These are phyloP conservation scores for Apistogramma diplotaenia DNA, from an alignment of 2,113 vertebrate species.

Conservation along the genomic window DNA sequence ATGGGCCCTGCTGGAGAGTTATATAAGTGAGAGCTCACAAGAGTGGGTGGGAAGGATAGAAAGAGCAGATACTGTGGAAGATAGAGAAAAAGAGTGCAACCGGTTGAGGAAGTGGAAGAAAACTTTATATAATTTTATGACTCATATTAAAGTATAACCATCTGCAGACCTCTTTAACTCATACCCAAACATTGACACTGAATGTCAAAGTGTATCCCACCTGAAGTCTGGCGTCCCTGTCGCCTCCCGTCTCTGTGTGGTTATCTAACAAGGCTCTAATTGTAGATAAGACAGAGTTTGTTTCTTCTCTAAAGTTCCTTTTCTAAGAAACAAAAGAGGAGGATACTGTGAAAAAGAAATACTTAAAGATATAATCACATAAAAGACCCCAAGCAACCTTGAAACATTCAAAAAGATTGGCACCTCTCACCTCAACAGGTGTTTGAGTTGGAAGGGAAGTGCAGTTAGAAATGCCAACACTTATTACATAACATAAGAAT, in stretches of 20 bases:
- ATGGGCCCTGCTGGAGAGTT: conserved; percentile 57
- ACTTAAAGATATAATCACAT: neutral
- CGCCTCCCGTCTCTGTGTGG: conserved; percentile 22
- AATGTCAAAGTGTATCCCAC: conserved; percentile 63
- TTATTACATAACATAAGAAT: neutral
- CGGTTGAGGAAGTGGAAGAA: conserved; percentile 30
- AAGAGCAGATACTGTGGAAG: conserved; percentile 19
- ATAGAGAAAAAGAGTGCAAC: conserved; percentile 23
- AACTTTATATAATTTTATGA: conserved; percentile 19
- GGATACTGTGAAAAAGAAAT: neutral
- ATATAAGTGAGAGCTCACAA: conserved; percentile 61
- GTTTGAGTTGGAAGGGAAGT: neutral
- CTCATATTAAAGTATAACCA: neutral
- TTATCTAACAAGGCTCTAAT: conserved; percentile 54
- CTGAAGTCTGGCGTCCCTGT: conserved; percentile 59
- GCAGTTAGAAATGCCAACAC: neutral
- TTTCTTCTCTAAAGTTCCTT: conserved; percentile 71
- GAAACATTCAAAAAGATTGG: neutral
- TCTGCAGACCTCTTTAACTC: neutral
- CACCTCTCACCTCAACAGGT: neutral
- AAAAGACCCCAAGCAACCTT: neutral
- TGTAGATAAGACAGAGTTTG: conserved; percentile 41
- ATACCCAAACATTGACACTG: neutral
- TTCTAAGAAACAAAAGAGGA: conserved; percentile 55
- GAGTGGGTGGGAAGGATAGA: conserved; percentile 49